phyloP scores from a whole-genome alignment of 2,888 invertebrate species.

The Pandemis heparana region DNA sequence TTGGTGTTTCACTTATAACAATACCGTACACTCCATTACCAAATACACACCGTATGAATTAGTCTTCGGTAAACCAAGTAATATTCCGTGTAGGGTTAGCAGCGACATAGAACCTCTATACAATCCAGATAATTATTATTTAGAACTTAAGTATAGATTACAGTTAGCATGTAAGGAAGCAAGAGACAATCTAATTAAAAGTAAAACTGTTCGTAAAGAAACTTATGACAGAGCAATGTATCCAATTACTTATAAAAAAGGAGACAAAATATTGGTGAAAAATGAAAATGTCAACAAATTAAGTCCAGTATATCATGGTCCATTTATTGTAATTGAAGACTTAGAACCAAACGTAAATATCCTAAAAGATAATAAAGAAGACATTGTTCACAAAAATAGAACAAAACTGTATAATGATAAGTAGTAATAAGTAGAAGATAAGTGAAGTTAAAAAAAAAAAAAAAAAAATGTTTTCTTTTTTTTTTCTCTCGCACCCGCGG shows the following conservation, averaged over 20 bases:
- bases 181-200: not conserved
- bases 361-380: too few relatives aligned
- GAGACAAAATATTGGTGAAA: not conserved
- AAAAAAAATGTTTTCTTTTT: too few relatives aligned
- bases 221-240: not conserved
- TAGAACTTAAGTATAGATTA: not conserved
- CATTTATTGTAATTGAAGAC: too few relatives aligned
- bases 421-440: too few relatives aligned
- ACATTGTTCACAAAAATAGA: too few relatives aligned
- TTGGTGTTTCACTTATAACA: slow-evolving; percentile 10
- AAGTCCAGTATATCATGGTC: too few relatives aligned
- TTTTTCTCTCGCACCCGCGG: too few relatives aligned
- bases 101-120: not conserved
- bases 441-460: too few relatives aligned
- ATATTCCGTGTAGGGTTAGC: not conserved
- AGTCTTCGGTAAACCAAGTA: not conserved
- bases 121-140: not conserved
- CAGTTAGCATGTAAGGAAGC: not conserved
- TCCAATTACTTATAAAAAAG: not conserved
- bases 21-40: not conserved
- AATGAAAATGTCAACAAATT: not conserved
- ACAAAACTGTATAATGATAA: too few relatives aligned
- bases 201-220: not conserved
- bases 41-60: slow-evolving; percentile 17
- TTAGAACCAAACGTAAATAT: too few relatives aligned